phyloP scores from a whole-genome alignment of 2,113 vertebrate genomes.

The Tamias sibiricus region DNA sequence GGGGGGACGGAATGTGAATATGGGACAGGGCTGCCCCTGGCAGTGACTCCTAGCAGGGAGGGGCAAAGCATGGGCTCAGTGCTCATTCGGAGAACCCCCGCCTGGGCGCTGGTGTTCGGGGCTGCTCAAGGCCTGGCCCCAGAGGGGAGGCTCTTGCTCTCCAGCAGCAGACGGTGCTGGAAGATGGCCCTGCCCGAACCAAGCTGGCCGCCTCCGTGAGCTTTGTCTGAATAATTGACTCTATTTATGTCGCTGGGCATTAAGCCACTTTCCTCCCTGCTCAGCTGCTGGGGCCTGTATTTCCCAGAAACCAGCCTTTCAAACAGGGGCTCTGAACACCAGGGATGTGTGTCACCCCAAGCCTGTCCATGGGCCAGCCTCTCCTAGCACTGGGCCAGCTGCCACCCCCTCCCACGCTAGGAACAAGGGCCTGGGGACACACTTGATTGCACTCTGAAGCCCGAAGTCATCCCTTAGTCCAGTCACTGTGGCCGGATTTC shows the following conservation, averaged over 20 bases:
- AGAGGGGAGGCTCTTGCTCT: neutral
- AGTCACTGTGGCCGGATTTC: neutral
- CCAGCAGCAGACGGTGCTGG: neutral
- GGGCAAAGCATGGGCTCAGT: accelerated
- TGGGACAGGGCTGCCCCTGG: neutral
- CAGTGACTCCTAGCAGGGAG: accelerated
- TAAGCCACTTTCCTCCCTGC: neutral
- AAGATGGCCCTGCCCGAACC: neutral
- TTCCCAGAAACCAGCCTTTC: slow-evolving; percentile 52
- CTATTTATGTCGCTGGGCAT: neutral
- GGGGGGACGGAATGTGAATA: too few species aligned
- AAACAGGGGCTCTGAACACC: neutral
- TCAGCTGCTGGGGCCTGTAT: neutral
- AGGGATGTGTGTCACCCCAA: neutral
- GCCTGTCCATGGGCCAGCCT: neutral
- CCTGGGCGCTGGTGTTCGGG: neutral
- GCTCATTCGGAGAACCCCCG: neutral
- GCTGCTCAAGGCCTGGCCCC: neutral
- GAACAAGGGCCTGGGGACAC: neutral
- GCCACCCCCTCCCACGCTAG: accelerated
- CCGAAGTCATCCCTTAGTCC: neutral
- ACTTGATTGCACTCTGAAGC: neutral
- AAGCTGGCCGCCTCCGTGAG: neutral
- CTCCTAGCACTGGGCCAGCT: neutral
- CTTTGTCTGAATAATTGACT: neutral